Evolutionary conservation across 2,797 vertebrate species (phyloP).

Genomic region (Nasua narica): DNA sequence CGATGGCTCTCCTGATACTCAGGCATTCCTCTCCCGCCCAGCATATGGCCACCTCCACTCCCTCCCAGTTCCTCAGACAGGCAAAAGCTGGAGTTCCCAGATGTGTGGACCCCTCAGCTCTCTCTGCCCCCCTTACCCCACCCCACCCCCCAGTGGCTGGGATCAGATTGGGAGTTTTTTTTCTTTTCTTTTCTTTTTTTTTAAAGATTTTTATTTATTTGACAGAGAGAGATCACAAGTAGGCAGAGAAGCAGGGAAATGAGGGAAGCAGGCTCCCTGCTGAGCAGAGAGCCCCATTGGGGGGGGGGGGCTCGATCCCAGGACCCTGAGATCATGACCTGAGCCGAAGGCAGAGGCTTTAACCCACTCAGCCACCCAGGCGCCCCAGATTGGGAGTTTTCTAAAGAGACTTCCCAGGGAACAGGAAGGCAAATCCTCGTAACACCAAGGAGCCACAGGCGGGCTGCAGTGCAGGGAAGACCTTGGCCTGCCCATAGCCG

Average conservation of each 20-base stretch:
- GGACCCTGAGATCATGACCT: too few species aligned
- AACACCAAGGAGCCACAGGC: neutral
- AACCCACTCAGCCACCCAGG: too few species aligned
- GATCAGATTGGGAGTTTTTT: neutral
- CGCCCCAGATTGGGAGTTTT: neutral
- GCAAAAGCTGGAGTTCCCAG: neutral
- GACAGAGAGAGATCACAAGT: too few species aligned
- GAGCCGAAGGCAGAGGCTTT: too few species aligned
- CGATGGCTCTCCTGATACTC: neutral
- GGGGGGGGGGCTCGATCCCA: too few species aligned
- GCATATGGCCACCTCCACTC: neutral
- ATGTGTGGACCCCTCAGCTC: neutral
- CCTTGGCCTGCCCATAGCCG: neutral
- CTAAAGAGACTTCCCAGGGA: slow-evolving; percentile 3
- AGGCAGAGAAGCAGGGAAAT: too few species aligned
- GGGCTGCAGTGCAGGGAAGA: neutral
- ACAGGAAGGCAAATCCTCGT: neutral
- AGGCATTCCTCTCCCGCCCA: neutral
- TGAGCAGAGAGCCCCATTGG: too few species aligned
- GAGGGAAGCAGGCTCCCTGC: too few species aligned
- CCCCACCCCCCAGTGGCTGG: neutral
- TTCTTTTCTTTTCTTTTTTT: neutral
- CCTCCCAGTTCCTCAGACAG: neutral
- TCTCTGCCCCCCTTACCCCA: neutral
- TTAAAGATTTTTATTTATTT: too few species aligned